Base-by-base conservation (phyloP, 2,888 invertebrate genomes). In the Cataglyphis altisquamis region DNA sequence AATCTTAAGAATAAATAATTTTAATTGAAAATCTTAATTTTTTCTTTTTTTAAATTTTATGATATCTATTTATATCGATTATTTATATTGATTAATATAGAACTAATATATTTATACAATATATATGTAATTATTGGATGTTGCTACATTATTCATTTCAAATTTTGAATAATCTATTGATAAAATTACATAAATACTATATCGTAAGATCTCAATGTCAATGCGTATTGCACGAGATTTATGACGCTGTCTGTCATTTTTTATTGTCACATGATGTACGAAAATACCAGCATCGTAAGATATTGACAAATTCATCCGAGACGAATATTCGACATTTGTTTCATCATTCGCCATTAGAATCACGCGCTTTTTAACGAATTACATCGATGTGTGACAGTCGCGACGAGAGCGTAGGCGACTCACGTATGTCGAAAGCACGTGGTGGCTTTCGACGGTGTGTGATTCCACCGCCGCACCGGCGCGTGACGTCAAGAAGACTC, bases 401-500 rank as follows among this genome's bases (percentile, higher is more conserved):
- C 18, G 18, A 62, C 18, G 15, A 52, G 8, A 68, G 29, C 68
- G 29, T 32, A 12, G 29, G 68, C 29, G 67, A 48, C 45, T 45
- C 29, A 45, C 41, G 45, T 45, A 32, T n/a, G 32, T 60, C 29
- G 15, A 29, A 62, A 41, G n/a, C 62, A 62, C 62, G 73, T 74
- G 60, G 41, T n/a, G 8, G 1, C 8, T 41, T 9, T 6, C 25
- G 15, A 29, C 8, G 18, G 32, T 18, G n/a, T 48, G 32, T 68
- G 32, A 70, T 55, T n/a, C 48, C 6, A 12, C 6, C n/a, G 52
- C 45, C 4, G 41, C 18, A 18, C 15, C 5, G 45, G 45, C 45
- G 45, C 45, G 18, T 45, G 45, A 45, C 45, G 45, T 45, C 15
- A 45, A 1, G 52, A 52, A 52, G n/a, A 3, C 0, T 72, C 72